Base-by-base conservation (phyloP, 2,888 invertebrate species). In the Lithophane leautieri region DNA sequence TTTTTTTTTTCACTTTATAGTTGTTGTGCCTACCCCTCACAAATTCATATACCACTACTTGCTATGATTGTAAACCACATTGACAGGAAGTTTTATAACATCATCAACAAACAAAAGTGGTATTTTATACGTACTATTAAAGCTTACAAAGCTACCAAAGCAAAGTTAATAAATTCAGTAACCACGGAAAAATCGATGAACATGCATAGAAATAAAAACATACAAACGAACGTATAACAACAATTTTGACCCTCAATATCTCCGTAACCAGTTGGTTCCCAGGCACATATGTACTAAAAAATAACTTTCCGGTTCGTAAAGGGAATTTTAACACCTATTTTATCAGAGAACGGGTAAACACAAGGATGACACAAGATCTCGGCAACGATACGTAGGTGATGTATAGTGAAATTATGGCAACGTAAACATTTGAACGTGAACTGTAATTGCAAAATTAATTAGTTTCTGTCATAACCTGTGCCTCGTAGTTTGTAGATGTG, bases 391-490 rank as follows among this genome's bases (percentile, higher is more conserved):
- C 4, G 34, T 19, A 58, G 34, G 61, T 81, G 84, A 83, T 77
- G 61, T 74, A 83, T 78, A 70, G 81, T 34, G 61, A 56, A 78
- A 81, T 82, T 82, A 79, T 77, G 56, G 56, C 28, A 44, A 66
- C 28, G 76, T 44, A 84, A 84, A 79, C 74, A 79, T 74, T 78
- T 68, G 72, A 56, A 73, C 76, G 70, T 66, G 73, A 71, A 79
- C 67, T 82, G 70, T 82, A 82, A 84, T 79, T 79, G 73, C 60
- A 47, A 77, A 73, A 79, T 84, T 82, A 84, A 84, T 84, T 84
- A 84, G 72, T 84, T 84, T 84, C 54, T 66, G 72, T 83, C 84
- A 83, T 73, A 81, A 81, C 82, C 68, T 73, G 82, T 4, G 82
- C 56, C 78, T 73, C 58, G 34, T 62, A 79, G 73, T 76, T 79